Percentiles rank a stretch among this genome's conserved stretches.
These are phyloP conservation scores for Hirtodrosophila cameraria DNA, from an alignment of 2,888 invertebrate species.

Conservation along the genomic window DNA sequence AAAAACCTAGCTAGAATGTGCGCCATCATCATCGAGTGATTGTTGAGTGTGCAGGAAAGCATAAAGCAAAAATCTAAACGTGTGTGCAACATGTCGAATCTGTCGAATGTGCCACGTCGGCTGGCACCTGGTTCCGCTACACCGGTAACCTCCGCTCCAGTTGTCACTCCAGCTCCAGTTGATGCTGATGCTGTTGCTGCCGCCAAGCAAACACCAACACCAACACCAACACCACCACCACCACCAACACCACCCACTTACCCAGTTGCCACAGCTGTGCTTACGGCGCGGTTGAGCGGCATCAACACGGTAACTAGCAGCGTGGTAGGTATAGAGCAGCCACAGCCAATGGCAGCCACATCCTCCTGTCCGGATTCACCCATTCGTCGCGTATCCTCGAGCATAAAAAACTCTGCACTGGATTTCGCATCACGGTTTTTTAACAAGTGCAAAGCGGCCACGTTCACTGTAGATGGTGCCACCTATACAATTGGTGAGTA, in stretches of 20 bases:
- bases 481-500: constrained; percentile 92
- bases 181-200: not conserved
- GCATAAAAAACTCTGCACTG: constrained; percentile 81
- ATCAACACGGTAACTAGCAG: constrained; percentile 56
- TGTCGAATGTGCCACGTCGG: constrained; percentile 63
- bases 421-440: constrained; percentile 86
- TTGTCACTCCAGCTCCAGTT: constrained; percentile 2
- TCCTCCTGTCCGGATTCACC: constrained; percentile 83
- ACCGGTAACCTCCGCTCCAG: constrained; percentile 46
- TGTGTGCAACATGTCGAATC: constrained; percentile 71
- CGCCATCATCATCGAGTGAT: constrained; percentile 29
- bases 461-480: constrained; percentile 93
- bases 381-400: constrained; percentile 82
- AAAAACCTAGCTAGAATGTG: constrained; percentile 34
- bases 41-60: constrained; percentile 28
- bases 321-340: constrained; percentile 41
- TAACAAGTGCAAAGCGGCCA: constrained; percentile 94
- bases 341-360: constrained; percentile 49
- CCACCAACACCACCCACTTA: too few species aligned
- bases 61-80: constrained; percentile 15
- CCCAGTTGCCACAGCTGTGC: constrained; percentile 46
- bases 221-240: not conserved
- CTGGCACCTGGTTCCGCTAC: constrained; percentile 76
- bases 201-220: constrained; percentile 3
- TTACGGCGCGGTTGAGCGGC: constrained; percentile 61